Evolutionary conservation across 2,888 invertebrate species (phyloP), one percentile per base, ranked within the genome.

Genomic region (Oscheius sp.): DNA sequence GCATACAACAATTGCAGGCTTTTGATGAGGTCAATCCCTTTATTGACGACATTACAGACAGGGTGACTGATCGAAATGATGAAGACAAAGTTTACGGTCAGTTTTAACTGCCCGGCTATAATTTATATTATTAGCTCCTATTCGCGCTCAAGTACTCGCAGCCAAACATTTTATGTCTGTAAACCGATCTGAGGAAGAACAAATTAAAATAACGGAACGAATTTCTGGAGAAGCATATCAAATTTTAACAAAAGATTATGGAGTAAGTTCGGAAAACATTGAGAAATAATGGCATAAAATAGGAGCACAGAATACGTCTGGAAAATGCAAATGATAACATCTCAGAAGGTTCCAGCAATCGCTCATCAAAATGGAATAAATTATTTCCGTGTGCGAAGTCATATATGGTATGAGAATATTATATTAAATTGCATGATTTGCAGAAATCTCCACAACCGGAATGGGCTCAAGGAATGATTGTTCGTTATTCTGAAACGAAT

Each of bases 51-150:
- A 49, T 64, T 3, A 21, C 23, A 7, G 43, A 45, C 52, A 25
- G 70, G 41, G n/a, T n/a, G 3, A 43, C 29, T 1, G 13, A 52
- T 41, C 25, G 45, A 41, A 72, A 72, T 25, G 52, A 53, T 25
- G 72, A 72, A 0, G 64, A 72, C 53, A 35, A 23, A 29, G 23
- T 72, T 52, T 72, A 72, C 41, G 64, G 72, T 72, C 16, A 13
- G 18, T 53, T 21, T 1, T 56, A 12, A 13, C 52, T 49, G 3
- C 16, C 29, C 9, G 18, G 41, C 18, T 6, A 23, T 41, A 1
- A n/a, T 41, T 13, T 69, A n/a, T n/a, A n/a, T n/a, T n/a, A 46
- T 59, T 25, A 72, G 72, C 66, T 1, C 64, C 64, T 6, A 35
- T 64, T n/a, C 64, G 66, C 25, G 46, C 25, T n/a, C 72, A 72